Base-by-base conservation (phyloP, 2,113 vertebrate species). In the Scartelaos histophorus region DNA sequence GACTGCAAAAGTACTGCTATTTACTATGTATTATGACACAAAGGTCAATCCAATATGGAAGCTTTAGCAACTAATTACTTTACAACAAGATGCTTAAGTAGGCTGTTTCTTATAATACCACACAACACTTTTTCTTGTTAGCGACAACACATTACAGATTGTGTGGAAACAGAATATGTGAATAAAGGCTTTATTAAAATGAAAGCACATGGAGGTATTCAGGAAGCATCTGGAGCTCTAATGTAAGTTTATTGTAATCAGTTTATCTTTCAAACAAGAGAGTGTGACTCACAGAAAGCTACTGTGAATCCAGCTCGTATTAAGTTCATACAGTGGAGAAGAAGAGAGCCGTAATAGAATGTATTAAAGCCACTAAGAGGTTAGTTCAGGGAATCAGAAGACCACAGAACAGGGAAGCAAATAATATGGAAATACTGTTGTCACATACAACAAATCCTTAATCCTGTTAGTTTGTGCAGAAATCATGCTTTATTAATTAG, bases 81-180 rank as follows among this genome's bases (percentile, higher is more conserved):
- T 35, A 47, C 64, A 76, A 82, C 61, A 83, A 79, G 74, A 83
- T 79, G 76, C 61, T 81, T 74, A 13, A 54, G 51, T n/a, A 54
- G 54, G 73, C 24, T 66, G 71, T 66, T 85, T 85, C 64, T 12
- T 70, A 72, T 35, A 81, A 81, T 71, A 79, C 67, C 75, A 71
- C 57, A 49, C 76, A 82, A 85, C 75, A 82, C 73, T 79, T 81
- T 73, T n/a, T 56, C 70, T 45, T 62, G 60, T 69, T 71, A 29
- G 47, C 45, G 45, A 17, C 19, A 75, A 72, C 25, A 76, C 38
- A 38, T 45, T 57, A 66, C 72, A 74, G 43, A 71, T 49, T 66
- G 69, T 49, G 54, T 69, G 66, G 29, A 75, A 79, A 73, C 22
- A 66, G 81, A 64, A 67, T 61, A 80, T 83, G 76, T 46, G 22